Conservation (phyloP, 2,113 vertebrate genomes). For the Paedocypris sp. region DNA sequence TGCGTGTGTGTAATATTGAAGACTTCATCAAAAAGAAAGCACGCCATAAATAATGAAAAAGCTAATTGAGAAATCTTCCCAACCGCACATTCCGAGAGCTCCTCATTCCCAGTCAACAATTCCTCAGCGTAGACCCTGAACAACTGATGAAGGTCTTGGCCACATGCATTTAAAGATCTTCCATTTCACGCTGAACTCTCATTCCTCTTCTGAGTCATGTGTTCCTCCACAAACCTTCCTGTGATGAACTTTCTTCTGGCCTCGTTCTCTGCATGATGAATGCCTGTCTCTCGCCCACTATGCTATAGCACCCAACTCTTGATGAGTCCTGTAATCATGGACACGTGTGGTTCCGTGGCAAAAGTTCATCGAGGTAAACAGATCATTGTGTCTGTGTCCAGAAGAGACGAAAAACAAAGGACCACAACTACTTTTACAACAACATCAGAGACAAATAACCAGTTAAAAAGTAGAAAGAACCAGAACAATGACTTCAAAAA, state of each 20-base stretch:
- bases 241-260: neutral
- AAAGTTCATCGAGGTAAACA: constrained; percentile 1
- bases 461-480: too few species aligned
- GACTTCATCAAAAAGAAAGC: too few species aligned
- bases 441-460: neutral
- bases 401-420: neutral
- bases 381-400: neutral
- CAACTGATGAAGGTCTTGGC: neutral
- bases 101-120: neutral
- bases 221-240: neutral
- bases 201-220: neutral
- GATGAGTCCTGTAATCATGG: constrained; percentile 4
- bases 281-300: neutral
- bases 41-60: too few species aligned
- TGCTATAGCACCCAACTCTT: neutral
- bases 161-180: neutral
- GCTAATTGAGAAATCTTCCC: too few species aligned
- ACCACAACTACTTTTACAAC: neutral
- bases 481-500: too few species aligned
- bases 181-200: neutral
- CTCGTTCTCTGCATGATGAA: neutral
- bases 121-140: neutral
- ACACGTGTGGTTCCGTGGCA: constrained; percentile 2
- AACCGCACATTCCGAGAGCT: neutral
- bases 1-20: too few species aligned